Evolutionary conservation across 2,888 invertebrate species (phyloP).

Genomic region (Diaphora mendica): DNA sequence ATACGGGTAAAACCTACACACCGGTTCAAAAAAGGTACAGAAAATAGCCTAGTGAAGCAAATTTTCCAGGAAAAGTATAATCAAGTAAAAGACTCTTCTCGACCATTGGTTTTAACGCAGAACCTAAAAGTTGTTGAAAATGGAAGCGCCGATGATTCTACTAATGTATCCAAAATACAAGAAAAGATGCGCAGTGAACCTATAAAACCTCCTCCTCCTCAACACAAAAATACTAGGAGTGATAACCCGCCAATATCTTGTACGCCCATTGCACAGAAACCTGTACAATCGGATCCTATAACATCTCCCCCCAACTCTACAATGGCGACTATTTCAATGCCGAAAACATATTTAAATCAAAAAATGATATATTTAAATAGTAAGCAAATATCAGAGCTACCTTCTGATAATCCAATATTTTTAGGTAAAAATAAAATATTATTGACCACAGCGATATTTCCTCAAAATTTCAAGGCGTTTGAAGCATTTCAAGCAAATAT

Average conservation of each 20-base stretch:
- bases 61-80: not conserved
- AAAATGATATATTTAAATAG: conserved; percentile 53
- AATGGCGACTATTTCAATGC: not conserved
- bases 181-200: not conserved
- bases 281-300: conserved; percentile 15
- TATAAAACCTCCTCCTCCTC: not conserved
- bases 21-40: not conserved
- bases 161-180: not conserved
- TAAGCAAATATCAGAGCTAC: conserved; percentile 44
- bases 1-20: conserved; percentile 4
- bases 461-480: conserved; percentile 32
- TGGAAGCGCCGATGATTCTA: not conserved
- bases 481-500: conserved; percentile 19
- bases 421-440: conserved; percentile 75
- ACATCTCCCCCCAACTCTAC: conserved; percentile 3
- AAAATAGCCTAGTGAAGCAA: not conserved
- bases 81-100: not conserved
- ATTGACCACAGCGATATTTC: conserved; percentile 66
- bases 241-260: conserved; percentile 21
- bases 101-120: not conserved
- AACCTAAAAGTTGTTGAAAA: not conserved
- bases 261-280: conserved; percentile 3
- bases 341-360: conserved; percentile 23
- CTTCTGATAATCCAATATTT: conserved; percentile 60
- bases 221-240: conserved; percentile 34